Conservation (phyloP, 2,888 invertebrate genomes). For the Spisula subtruncata region DNA sequence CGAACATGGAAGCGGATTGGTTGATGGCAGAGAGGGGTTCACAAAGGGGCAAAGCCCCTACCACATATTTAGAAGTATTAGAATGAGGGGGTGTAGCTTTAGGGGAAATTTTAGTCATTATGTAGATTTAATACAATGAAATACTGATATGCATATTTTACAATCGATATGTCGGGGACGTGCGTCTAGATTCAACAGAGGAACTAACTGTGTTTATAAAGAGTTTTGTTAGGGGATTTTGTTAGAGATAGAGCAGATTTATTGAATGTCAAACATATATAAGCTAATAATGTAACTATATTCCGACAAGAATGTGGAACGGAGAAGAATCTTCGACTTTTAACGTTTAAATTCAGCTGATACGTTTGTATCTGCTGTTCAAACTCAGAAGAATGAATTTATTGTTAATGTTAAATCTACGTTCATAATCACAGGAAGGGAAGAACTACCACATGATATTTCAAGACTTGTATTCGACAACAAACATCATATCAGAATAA, state of each 20-base stretch:
- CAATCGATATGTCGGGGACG: neutral
- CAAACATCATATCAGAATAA: no score
- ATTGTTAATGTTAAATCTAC: neutral
- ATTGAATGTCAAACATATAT: no score
- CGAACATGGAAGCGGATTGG: slow-evolving; percentile 91
- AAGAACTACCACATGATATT: no score
- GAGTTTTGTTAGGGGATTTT: neutral
- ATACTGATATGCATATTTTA: slow-evolving; percentile 21
- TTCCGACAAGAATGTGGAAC: neutral
- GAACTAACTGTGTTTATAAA: neutral
- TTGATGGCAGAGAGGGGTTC: slow-evolving; percentile 93
- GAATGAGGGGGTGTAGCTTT: slow-evolving; percentile 80
- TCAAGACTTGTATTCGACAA: no score
- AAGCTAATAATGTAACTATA: no score
- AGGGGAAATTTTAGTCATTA: slow-evolving; percentile 41
- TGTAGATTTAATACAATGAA: slow-evolving; percentile 30
- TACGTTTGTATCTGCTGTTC: no score
- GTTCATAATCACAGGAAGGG: no score
- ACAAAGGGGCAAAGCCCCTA: slow-evolving; percentile 93
- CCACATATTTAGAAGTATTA: slow-evolving; percentile 92
- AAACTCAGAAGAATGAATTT: neutral
- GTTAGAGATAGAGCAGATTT: no score
- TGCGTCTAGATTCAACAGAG: neutral
- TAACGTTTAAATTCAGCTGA: neutral
- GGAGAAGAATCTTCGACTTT: no score